A percentile compares a stretch with the other conserved stretches of the same genome.
These are phyloP conservation scores for Amblyjoppa fuscipennis DNA, from an alignment of 2,888 invertebrate species.

Conservation along the genomic window DNA sequence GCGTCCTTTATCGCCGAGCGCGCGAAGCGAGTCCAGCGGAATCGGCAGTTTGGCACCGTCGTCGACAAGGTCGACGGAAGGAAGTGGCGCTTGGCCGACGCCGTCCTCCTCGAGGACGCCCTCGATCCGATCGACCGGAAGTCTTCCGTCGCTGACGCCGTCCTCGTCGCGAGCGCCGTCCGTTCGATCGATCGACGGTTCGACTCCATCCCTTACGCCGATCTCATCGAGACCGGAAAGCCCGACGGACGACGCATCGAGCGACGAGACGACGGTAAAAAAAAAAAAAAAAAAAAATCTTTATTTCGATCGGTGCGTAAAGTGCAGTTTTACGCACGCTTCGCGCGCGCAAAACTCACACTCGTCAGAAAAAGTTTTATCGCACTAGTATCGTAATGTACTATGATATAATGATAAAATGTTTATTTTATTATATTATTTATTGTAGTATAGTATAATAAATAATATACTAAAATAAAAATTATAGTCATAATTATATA, in stretches of 20 bases:
- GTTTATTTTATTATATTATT: too few relatives aligned
- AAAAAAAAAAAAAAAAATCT: too few relatives aligned
- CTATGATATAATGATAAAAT: too few relatives aligned
- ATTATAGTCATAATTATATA: too few relatives aligned
- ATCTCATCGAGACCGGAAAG: conserved; percentile 71
- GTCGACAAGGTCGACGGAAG: conserved; percentile 85
- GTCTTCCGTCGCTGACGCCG: conserved; percentile 79
- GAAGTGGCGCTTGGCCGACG: conserved; percentile 83
- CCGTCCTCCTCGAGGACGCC: conserved; percentile 72
- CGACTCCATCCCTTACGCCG: conserved; percentile 37
- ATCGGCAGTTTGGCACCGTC: conserved; percentile 87
- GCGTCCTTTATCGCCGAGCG: conserved; percentile 86
- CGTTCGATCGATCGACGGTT: conserved; percentile 75
- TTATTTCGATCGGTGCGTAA: too few relatives aligned
- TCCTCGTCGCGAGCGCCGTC: conserved; percentile 79
- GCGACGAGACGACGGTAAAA: conserved; percentile 36
- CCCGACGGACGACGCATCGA: conserved; percentile 60
- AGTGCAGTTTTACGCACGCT: too few relatives aligned
- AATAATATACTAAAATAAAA: too few relatives aligned
- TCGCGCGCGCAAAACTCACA: too few relatives aligned
- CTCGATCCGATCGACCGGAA: conserved; percentile 82
- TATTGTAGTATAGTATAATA: too few relatives aligned
- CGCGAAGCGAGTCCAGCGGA: conserved; percentile 88
- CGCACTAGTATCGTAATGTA: too few relatives aligned
- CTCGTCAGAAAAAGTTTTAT: too few relatives aligned